Evolutionary conservation across 1,140 invertebrate species (phyloP), one percentile per base, ranked within the genome.

Genomic region (Nomia melanderi): DNA sequence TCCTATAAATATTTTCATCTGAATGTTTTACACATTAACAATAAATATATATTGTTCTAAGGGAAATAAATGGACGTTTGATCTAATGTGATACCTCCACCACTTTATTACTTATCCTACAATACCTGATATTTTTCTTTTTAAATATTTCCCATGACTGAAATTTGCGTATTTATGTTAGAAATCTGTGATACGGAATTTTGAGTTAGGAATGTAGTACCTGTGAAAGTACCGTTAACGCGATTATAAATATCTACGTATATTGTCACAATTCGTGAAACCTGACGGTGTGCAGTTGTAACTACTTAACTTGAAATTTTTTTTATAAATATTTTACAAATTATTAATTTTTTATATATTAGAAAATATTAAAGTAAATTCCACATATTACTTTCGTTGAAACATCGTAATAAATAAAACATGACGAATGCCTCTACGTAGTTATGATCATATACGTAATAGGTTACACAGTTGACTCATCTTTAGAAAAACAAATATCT

Each of bases 1-100:
- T 98, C 95, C 93, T 96, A 93, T 98, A 97, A 94, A 77, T 59
- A 64, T 11, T 62, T 71, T 69, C 25, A 54, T 65, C 14, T 36
- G 44, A 57, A 66, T 74, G 31, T 82, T 80, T 79, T 84, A 39
- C 70, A 81, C 11, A 66, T 50, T 73, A 31, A 62, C 31, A 62
- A n/a, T 41, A 60, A 80, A 67, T 72, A 64, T 72, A 71, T 57
- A 64, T 31, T 29, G 65, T 60, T 79, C n/a, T 78, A 41, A 75
- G 74, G 41, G 44, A 85, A 84, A 85, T 87, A 88, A 81, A 83
- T 62, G n/a, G 23, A 53, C 31, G 39, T 77, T 74, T 71, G 1
- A 53, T 64, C 20, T 82, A 67, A 64, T 53, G 11, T 39, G 8
- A 4, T 36, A 29, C 12, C 2, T 53, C 7, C n/a, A n/a, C n/a